Base-by-base conservation (phyloP, 37 sponge, comb jelly and placozoan genomes). In the Ephydatia muelleri region DNA sequence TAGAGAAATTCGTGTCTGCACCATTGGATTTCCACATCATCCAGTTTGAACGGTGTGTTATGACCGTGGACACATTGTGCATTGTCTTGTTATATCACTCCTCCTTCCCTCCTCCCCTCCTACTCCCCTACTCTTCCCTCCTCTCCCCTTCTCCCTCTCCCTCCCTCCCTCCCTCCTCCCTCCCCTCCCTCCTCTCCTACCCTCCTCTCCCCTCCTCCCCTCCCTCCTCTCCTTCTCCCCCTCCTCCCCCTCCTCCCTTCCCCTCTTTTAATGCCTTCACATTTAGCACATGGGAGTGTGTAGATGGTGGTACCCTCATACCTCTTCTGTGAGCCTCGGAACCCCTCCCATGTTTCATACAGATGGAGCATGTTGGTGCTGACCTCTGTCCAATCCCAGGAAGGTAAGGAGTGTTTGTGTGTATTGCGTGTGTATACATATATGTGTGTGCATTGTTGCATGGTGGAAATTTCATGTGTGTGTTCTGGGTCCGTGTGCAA, bases 311-410 rank as follows among this genome's bases (percentile, higher is more conserved):
- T 68, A 1, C 35, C 23, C 6, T 3, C 75, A 27, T 83, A 40
- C 22, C 5, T 89, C n/a, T 40, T 78, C 38, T 49, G 23, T 33
- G 31, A 38, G 3, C 79, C 89, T 31, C 22, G 38, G 35, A 48
- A 72, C 5, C 80, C 84, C 5, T 73, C 84, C 25, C 32, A 72
- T 9, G 33, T 84, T 25, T 75, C 84, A 0, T 80, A 84, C 80
- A 68, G 69, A 74, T 89, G 89, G 89, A 26, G 71, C 2, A 22
- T 70, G 19, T 75, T 84, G 26, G 31, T 83, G n/a, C 79, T 89
- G 49, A 57, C 73, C 29, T 13, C 80, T 36, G 22, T 87, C 12
- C 79, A 67, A n/a, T 71, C 75, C 4, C 66, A 83, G 38, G 48
- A 78, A 65, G 88, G 65, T 38, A 14, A 25, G 14, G 25, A 16